A percentile compares a stretch with the other conserved stretches of the same genome.
These are phyloP conservation scores for Rhopilema esculentum DNA, from an alignment of 30 jellyfish, hydroid and myxozoan genomes.

Conservation along the genomic window DNA sequence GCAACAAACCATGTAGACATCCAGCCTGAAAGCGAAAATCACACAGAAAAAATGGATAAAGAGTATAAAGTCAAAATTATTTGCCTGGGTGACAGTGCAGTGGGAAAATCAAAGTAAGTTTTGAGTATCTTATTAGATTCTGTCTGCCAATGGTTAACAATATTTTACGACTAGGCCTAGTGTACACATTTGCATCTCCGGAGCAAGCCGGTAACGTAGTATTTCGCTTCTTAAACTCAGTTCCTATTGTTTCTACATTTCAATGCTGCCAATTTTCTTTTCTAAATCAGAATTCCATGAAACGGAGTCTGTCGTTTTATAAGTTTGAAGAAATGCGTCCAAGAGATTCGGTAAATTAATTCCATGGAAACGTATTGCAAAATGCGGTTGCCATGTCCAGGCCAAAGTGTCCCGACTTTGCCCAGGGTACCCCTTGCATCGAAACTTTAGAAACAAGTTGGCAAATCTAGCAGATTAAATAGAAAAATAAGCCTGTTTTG, in stretches of 20 bases:
- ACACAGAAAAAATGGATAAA: constrained; percentile 68
- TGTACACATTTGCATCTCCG: neutral
- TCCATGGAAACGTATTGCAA: constrained; percentile 17
- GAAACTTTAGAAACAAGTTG: too few relatives aligned
- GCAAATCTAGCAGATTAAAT: too few relatives aligned
- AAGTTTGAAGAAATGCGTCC: neutral
- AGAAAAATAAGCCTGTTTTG: too few relatives aligned
- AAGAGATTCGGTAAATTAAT: neutral
- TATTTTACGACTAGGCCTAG: neutral
- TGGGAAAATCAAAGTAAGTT: constrained; percentile 94
- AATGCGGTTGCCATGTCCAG: neutral
- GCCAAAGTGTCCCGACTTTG: neutral
- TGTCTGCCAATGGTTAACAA: neutral
- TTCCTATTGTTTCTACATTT: too few relatives aligned
- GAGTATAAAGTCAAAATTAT: constrained; percentile 83
- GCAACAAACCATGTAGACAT: constrained; percentile 67
- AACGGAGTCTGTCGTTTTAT: neutral
- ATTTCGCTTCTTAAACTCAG: too few relatives aligned
- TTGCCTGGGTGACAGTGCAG: constrained; percentile 97
- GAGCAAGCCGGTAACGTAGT: neutral
- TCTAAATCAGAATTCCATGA: neutral
- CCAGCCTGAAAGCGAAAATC: neutral
- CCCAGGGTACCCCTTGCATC: too few relatives aligned
- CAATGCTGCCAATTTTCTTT: neutral
- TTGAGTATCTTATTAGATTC: neutral